Conservation (phyloP, 2,113 vertebrate genomes). For the Gavia stellata region DNA sequence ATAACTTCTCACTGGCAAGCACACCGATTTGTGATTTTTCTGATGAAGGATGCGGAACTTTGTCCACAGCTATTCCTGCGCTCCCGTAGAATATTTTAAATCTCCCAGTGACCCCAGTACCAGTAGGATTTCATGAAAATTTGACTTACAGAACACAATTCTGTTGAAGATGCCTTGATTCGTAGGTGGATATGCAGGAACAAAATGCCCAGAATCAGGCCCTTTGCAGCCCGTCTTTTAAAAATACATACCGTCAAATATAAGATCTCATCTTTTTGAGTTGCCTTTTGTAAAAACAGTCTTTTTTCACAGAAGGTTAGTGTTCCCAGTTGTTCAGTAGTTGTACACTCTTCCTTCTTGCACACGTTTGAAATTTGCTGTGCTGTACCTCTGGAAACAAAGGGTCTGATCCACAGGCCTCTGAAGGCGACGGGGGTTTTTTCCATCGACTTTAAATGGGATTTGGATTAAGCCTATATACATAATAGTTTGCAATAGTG, state of each 20-base stretch:
- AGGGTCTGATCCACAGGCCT: constrained; percentile 31
- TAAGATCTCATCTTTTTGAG: neutral
- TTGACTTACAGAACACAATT: neutral
- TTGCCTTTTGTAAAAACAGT: neutral
- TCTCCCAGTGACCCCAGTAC: neutral
- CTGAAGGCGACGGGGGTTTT: neutral
- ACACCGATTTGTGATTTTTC: neutral
- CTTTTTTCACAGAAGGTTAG: neutral
- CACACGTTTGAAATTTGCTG: neutral
- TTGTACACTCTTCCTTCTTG: neutral
- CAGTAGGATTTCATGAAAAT: neutral
- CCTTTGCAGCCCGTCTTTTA: neutral
- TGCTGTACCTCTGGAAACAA: neutral
- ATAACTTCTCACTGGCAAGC: neutral
- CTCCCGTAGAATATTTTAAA: neutral
- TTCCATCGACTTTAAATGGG: neutral
- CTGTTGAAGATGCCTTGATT: neutral
- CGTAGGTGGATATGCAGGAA: neutral
- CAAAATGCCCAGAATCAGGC: neutral
- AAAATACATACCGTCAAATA: neutral
- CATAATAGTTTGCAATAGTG: neutral
- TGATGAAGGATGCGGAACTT: neutral
- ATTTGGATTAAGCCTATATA: neutral
- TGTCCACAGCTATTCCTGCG: neutral
- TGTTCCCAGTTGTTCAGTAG: neutral